These are phyloP conservation scores for Holothuria leucospilota DNA, from an alignment of 53 echinoderm and acorn worm species.

Conservation along the genomic window DNA sequence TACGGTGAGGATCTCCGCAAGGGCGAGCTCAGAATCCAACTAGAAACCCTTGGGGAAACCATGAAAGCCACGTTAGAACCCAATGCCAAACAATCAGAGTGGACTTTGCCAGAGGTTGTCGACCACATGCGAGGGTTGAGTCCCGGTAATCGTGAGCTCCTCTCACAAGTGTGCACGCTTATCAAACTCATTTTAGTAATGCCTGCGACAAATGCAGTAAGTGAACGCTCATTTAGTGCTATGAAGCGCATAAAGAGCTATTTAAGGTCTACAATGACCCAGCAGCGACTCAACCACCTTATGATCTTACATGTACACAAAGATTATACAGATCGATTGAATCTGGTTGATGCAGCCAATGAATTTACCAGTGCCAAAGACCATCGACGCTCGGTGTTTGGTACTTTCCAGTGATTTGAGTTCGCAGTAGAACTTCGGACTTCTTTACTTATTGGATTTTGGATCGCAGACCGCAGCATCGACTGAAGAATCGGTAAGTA, in stretches of 20 bases:
- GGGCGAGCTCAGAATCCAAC: slow-evolving; percentile 35
- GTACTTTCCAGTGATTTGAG: slow-evolving; percentile 28
- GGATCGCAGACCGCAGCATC: no score
- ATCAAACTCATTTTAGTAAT: slow-evolving; percentile 48
- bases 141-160: slow-evolving; percentile 20
- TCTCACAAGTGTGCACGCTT: slow-evolving; percentile 42
- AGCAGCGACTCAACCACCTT: slow-evolving; percentile 63
- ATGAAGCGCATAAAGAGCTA: slow-evolving; percentile 42
- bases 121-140: slow-evolving; percentile 29
- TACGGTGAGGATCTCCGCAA: slow-evolving; percentile 35
- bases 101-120: slow-evolving; percentile 32
- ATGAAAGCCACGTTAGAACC: slow-evolving; percentile 4
- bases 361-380: slow-evolving; percentile 17
- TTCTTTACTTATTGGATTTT: not conserved
- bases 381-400: slow-evolving; percentile 16
- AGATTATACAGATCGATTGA: no score
- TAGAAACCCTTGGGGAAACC: slow-evolving; percentile 24
- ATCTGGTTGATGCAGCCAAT: slow-evolving; percentile 31
- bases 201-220: slow-evolving; percentile 56
- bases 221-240: slow-evolving; percentile 56
- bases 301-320: slow-evolving; percentile 53
- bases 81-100: slow-evolving; percentile 24
- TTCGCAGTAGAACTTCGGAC: not conserved
- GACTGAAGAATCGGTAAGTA: no score
- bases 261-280: slow-evolving; percentile 56